Base-by-base conservation (phyloP, 2,888 invertebrate genomes). In the Harpalus rubripes region DNA sequence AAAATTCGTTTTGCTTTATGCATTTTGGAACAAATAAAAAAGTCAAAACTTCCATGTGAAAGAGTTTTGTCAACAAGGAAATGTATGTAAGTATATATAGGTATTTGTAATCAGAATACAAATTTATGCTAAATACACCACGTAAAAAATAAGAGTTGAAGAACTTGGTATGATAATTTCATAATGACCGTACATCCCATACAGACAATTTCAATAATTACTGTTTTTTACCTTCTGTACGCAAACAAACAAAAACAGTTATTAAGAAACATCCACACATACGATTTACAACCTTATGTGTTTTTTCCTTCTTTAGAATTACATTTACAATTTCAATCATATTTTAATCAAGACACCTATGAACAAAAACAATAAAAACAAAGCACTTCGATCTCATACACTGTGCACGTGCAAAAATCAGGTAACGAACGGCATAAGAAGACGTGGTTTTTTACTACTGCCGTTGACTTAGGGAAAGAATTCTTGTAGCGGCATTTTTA, bases 381-480 rank as follows among this genome's bases (percentile, higher is more conserved):
- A 56, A 58, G 56, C 78, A 41, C 74, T 41, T 44, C 41, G 72
- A 52, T 56, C 52, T 16, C 72, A 72, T 10, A 8, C 7, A 16
- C 44, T 8, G 15, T 76, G 52, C 78, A 78, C 78, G 78, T 56
- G 78, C 78, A 78, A 58, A 32, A 78, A 78, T 78, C 78, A 78
- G 78, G 74, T 44, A 76, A 26, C 63, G 63, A 63, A 63, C 7
- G 7, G 26, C 63, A 63, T 68, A 63, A 12, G 39, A 68, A 68
- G 39, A 15, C 18, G 10, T 22, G 18, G 44, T 76, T 76, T 76
- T 76, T 72, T 72, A 10, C 72, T 76, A 72, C 44, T 7, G 12
- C 44, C 7, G 16, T 18, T 44, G 44, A 16, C 39, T 72, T 41
- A 39, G 72, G 44, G 44, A 26, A 56, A 78, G 56, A 56, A 56